Evolutionary conservation across 2,888 invertebrate genomes (phyloP), one percentile per base, ranked within the genome.

Genomic region (Camponotus fellah): DNA sequence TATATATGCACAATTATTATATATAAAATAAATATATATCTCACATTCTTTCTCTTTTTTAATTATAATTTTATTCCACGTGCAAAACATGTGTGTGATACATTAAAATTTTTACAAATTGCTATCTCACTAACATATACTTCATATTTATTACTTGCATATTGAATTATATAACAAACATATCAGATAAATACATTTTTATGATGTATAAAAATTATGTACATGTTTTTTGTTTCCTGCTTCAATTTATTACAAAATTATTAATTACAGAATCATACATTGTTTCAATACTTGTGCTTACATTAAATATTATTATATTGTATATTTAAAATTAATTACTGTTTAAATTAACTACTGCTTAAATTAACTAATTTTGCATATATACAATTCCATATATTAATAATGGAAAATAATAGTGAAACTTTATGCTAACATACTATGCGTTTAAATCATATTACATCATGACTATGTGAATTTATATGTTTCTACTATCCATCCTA

Each of bases 381-480:
- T 76, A 26, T 62, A 40, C 21, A 53, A 12, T 26, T 17, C 34
- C 49, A 26, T 62, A 21, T 62, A 60, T 14, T 69, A 82, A 80
- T 65, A 56, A 82, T 40, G 58, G 82, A 81, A 81, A 82, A 80
- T 72, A 72, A 46, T 69, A 58, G 43, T 26, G 40, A 79, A 60
- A 79, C 60, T 71, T 71, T 21, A 34, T 34, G 37, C 21, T 21
- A 46, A 26, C 12, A 62, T 71, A 26, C 46, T 10, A 46, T 14
- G 46, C 79, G 12, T 43, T 60, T 26, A 80, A 80, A 80, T 80
- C 37, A 72, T 49, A 80, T 72, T 80, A 80, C 49, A 72, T 12
- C 60, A 46, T 58, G 60, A 69, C 34, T 79, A 80, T 80, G 71
- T 71, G 79, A 46, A 79, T 79, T 80, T 80, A 79, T 79, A 80